Conservation (phyloP, 2,888 invertebrate genomes). For the Tenthredo mesomela region DNA sequence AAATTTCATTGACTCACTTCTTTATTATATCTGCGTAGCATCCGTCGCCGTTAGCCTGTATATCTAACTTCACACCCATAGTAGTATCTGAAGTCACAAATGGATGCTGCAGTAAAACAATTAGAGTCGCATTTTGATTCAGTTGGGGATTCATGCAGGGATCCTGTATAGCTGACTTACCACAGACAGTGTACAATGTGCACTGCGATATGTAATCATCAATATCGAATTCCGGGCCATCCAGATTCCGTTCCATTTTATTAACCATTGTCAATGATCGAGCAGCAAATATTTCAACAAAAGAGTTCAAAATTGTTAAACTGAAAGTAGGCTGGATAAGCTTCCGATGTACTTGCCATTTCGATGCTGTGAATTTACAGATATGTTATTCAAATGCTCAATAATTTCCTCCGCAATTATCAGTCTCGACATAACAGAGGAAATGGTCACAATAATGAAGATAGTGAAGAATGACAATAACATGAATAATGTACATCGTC, state of each 20-base stretch:
- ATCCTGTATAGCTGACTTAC: not conserved
- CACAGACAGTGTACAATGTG: not conserved
- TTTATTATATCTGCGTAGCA: too few relatives aligned
- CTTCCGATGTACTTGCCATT: constrained; percentile 5
- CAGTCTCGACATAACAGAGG: too few relatives aligned
- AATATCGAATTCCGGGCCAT: too few relatives aligned
- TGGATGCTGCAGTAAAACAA: not conserved
- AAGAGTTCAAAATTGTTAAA: too few relatives aligned
- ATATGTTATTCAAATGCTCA: not conserved
- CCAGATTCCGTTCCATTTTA: too few relatives aligned
- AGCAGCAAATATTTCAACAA: too few relatives aligned
- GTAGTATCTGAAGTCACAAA: not conserved
- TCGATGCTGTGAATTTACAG: not conserved
- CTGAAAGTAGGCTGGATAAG: not conserved
- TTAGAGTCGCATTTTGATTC: not conserved
- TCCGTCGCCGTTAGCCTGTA: not conserved
- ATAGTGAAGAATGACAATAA: too few relatives aligned
- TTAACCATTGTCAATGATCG: too few relatives aligned
- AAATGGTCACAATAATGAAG: too few relatives aligned
- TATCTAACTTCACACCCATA: not conserved
- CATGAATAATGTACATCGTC: too few relatives aligned
- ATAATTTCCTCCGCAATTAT: not conserved
- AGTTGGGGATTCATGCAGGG: not conserved
- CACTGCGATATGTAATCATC: not conserved
- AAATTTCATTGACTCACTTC: too few relatives aligned